phyloP scores from a whole-genome alignment of 2,797 vertebrate genomes.

The Coreius guichenoti region DNA sequence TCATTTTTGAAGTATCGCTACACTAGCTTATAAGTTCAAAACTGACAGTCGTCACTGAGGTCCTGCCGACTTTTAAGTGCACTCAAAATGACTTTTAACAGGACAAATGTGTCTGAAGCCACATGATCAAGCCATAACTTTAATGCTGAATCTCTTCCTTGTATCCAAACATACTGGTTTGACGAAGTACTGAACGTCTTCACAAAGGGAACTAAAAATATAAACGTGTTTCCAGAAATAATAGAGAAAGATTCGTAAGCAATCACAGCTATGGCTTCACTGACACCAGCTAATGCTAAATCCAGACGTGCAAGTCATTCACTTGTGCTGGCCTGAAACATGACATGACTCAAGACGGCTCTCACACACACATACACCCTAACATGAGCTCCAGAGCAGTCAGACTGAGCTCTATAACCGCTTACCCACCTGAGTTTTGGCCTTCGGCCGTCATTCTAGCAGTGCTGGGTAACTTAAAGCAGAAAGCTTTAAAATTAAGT shows the following conservation, averaged over 20 bases:
- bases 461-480: neutral
- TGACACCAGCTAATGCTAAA: slow-evolving; percentile 54
- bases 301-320: slow-evolving; percentile 67
- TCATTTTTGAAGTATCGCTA: neutral
- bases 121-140: slow-evolving; percentile 23
- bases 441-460: neutral
- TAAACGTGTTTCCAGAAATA: slow-evolving; percentile 1
- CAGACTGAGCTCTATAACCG: neutral
- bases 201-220: slow-evolving; percentile 9
- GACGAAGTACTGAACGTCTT: neutral
- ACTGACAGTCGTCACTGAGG: too few species aligned
- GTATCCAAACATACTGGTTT: slow-evolving; percentile 2
- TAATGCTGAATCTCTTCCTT: slow-evolving; percentile 26
- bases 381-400: slow-evolving; percentile 35
- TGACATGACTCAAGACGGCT: slow-evolving; percentile 59
- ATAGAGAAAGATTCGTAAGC: neutral
- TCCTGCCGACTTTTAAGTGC: neutral
- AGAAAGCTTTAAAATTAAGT: slow-evolving; percentile 10
- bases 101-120: slow-evolving; percentile 28
- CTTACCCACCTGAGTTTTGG: neutral
- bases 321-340: slow-evolving; percentile 50
- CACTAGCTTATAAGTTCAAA: neutral
- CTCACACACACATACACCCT: slow-evolving; percentile 30
- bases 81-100: slow-evolving; percentile 22
- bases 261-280: slow-evolving; percentile 35